Evolutionary conservation across 2,113 vertebrate species (phyloP).

Genomic region (Tympanuchus pallidicinctus): DNA sequence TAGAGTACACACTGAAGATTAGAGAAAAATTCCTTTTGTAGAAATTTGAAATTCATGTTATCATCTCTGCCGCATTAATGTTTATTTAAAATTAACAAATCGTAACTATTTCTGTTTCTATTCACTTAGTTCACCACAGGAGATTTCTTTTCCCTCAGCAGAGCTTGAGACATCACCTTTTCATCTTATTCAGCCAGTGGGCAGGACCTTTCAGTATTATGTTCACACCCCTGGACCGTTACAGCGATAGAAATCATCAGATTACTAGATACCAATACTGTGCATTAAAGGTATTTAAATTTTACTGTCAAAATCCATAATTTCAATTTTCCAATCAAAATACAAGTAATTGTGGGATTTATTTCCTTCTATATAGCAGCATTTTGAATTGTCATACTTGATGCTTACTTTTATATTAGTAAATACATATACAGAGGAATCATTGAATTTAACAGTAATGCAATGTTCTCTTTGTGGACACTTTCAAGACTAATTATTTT

Average conservation of each 20-base stretch:
- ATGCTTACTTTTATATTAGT: neutral
- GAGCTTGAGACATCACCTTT: constrained; percentile 96
- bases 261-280: constrained; percentile 98
- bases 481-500: neutral
- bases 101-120: constrained; percentile 34
- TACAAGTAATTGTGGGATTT: neutral
- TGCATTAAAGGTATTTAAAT: constrained; percentile 89
- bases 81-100: constrained; percentile 9
- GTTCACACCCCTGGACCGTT: constrained; percentile 97
- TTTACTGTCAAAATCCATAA: neutral
- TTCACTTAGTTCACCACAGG: constrained; percentile 91
- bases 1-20: neutral
- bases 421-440: neutral
- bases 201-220: constrained; percentile 98
- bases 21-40: neutral
- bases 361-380: neutral
- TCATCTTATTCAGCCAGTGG: constrained; percentile 99
- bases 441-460: neutral
- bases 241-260: constrained; percentile 97
- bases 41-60: neutral
- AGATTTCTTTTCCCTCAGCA: constrained; percentile 98
- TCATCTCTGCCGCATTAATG: neutral
- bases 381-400: neutral
- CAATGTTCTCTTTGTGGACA: neutral
- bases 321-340: neutral